Base-by-base conservation (phyloP, 2,888 invertebrate genomes). In the Sphaerophoria rueppellii region DNA sequence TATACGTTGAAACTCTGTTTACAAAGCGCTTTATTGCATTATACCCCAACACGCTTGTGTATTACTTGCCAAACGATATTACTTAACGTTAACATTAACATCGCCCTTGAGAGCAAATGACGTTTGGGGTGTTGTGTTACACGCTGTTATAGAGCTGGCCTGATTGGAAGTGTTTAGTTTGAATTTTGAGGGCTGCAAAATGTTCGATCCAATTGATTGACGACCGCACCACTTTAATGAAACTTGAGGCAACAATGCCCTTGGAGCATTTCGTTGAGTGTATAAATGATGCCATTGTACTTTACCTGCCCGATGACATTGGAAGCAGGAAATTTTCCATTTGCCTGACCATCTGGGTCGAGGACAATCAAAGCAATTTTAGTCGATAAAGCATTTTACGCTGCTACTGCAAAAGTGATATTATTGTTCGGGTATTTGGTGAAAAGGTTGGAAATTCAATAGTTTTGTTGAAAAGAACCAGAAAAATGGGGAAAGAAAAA, bases 11-110 rank as follows among this genome's bases (percentile, higher is more conserved):
- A 69, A 48, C 40, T 69, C 48, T 69, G 54, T 69, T 43, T 32
- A 80, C 48, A 72, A 80, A 75, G 43, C 61, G 67, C 80, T 76
- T 83, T 80, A 80, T 80, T 80, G 83, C 80, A 83, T 80, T 80
- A 55, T 76, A 57, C 57, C 11, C 11, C 43, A 75, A 72, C 80
- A 80, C 83, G 80, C 52, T 61, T 83, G 54, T 72, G 55, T 80
- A 83, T 75, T 72, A 74, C 80, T 80, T 76, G 67, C 61, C 67
- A 80, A 83, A 80, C 55, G 75, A 83, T 80, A 83, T 83, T 80
- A 80, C 80, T 83, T 83, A 83, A 83, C 75, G 75, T 83, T 80
- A 83, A 83, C 75, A 71, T 83, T 80, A 83, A 83, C 75, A 80
- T 72, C 67, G 80, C 48, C 83, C 83, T 83, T 80, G 71, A 80